Base-by-base conservation (phyloP, 2,797 vertebrate species). In the Pseudotriccus pelzelni region DNA sequence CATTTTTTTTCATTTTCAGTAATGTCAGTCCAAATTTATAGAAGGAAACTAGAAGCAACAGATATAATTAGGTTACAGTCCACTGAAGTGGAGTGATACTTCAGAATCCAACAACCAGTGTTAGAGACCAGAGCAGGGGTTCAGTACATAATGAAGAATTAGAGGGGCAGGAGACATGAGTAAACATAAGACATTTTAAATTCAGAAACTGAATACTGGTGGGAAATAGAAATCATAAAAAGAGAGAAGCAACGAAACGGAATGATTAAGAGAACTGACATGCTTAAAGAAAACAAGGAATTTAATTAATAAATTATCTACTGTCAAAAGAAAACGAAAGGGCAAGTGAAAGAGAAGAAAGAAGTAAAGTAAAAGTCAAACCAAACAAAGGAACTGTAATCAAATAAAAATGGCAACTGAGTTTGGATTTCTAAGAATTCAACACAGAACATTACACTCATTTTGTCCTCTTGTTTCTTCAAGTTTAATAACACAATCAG, bases 241-340 rank as follows among this genome's bases (percentile, higher is more conserved):
- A 94, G 63, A 89, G n/a, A 94, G 18, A 79, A 69, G 49, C 7
- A 60, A 46, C 93, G 97, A 97, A 95, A 87, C 59, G 83, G 72
- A 96, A 96, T 94, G 86, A 94, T 96, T 97, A 97, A 96, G 89
- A 94, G 55, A 97, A 97, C 76, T 93, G 92, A 67, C 63, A 64
- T 76, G 22, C 44, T 93, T 86, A 94, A 97, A 96, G 84, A 91
- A 97, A 96, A 87, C 84, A 96, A 90, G 53, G 82, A 96, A 96
- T 95, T 89, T 93, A 97, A 95, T 97, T 93, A 96, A 94, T 97
- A 90, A 97, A 97, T 82, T 93, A 44, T 90, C 70, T 95, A 36
- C 73, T 84, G 58, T 93, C 41, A 92, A 79, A 89, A 73, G 59
- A 55, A 81, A 79, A 69, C 37, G 80, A 81, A 90, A 84, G 52